Base-by-base conservation (phyloP, 2,797 vertebrate species). In the Lagodon rhomboides region DNA sequence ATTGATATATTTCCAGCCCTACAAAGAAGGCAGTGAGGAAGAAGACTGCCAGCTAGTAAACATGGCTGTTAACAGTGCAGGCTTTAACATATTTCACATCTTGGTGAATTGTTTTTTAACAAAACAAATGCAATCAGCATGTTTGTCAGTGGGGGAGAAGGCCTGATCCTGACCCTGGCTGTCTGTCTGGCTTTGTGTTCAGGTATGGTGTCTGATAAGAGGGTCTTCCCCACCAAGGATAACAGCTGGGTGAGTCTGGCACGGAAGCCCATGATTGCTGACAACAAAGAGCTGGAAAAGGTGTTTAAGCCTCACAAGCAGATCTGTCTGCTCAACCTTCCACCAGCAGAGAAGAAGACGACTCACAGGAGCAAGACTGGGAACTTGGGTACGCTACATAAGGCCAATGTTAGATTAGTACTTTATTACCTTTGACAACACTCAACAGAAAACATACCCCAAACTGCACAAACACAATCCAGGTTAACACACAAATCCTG, bases 151-250 rank as follows among this genome's bases (percentile, higher is more conserved):
- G 17, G 1, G 51, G 16, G 3, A 9, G 53, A n/a, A 27, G 7
- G 7, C 34, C 15, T 62, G 22, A 18, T 4, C 1, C 18, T 43
- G 47, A 55, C 34, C 20, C 4, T 58, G 2, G 22, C 4, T 54
- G 12, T 68, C 7, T 1, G 30, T 47, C 43, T 3, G 44, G 1
- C 43, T 25, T 15, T 49, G 1, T 27, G 23, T 38, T 27, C 87
- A 96, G 96, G 87, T 38, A 96, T 95, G 95, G 79, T 96, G 79
- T 92, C 62, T 30, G 81, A 91, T 46, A 91, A 90, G 81, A 92
- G 62, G 71, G 93, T 96, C 61, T 95, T 96, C 78, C 95, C 95
- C 16, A 94, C 95, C 49, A 96, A 95, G 76, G 91, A 91, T 3
- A 95, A 88, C 85, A 80, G 4, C 63, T 96, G 96, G 96, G 95